Evolutionary conservation across 2,113 vertebrate genomes (phyloP).

Genomic region (Pao palembangensis): DNA sequence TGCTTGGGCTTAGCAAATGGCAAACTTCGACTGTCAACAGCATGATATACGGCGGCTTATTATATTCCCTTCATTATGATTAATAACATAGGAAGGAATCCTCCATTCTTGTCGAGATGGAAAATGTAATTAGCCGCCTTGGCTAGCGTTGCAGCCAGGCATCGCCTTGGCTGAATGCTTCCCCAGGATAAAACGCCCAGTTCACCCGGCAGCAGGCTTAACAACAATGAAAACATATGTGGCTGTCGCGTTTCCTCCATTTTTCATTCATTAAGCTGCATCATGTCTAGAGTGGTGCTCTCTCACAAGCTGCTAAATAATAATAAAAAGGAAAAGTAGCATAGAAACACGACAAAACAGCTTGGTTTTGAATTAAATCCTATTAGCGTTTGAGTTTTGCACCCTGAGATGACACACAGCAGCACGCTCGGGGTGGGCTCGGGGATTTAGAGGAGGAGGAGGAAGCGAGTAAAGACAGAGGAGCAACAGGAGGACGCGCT

Average conservation of each 20-base stretch:
- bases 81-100: constrained; percentile 75
- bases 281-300: no score
- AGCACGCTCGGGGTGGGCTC: no score
- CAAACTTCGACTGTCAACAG: constrained; percentile 66
- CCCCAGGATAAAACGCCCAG: constrained; percentile 51
- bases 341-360: no score
- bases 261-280: no score
- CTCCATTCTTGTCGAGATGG: constrained; percentile 71
- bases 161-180: constrained; percentile 47
- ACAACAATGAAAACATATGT: constrained; percentile 15
- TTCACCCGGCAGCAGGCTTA: constrained; percentile 37
- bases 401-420: no score
- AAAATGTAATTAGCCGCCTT: constrained; percentile 76
- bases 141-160: constrained; percentile 60
- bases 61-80: constrained; percentile 78
- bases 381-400: no score
- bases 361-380: no score
- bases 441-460: no score
- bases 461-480: no score
- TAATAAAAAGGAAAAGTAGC: no score
- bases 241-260: constrained; percentile 4
- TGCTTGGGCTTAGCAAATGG: constrained; percentile 72
- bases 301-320: no score
- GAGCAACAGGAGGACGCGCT: no score
- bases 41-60: constrained; percentile 74